Percentiles rank a stretch among this genome's conserved stretches.
Evolutionary conservation across 1,140 invertebrate genomes (phyloP).

Genomic region (Drosophila cardini): DNA sequence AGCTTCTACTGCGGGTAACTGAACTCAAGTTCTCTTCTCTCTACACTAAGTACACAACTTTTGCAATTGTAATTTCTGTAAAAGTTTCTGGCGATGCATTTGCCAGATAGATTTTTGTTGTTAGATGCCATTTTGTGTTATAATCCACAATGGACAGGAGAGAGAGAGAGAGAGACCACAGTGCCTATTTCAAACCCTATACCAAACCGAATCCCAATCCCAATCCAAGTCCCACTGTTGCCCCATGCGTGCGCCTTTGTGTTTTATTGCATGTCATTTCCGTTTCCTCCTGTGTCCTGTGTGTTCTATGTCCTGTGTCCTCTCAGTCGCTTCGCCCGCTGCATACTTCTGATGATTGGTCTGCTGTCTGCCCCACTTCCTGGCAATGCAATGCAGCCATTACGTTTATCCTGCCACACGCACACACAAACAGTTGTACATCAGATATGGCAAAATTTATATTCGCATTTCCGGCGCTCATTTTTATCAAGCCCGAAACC

Average conservation of each 20-base stretch:
- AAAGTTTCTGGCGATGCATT: constrained; percentile 74
- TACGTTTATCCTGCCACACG: constrained; percentile 67
- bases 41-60: constrained; percentile 59
- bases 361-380: constrained; percentile 72
- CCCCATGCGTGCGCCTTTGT: constrained; percentile 72
- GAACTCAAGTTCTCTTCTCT: constrained; percentile 1
- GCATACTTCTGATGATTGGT: constrained; percentile 82
- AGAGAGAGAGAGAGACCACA: too few species aligned
- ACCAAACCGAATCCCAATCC: background rate
- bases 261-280: constrained; percentile 85
- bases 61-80: constrained; percentile 78
- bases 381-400: constrained; percentile 70
- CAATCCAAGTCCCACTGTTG: background rate
- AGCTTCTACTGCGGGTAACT: constrained; percentile 28
- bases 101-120: constrained; percentile 78
- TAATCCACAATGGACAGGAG: constrained; percentile 58
- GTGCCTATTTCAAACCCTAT: background rate
- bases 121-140: constrained; percentile 79
- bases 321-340: constrained; percentile 29
- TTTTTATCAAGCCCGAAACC: constrained; percentile 74
- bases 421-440: constrained; percentile 67
- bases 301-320: constrained; percentile 22
- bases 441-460: constrained; percentile 81
- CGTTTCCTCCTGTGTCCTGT: constrained; percentile 60
- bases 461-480: constrained; percentile 82